A percentile compares a stretch with the other conserved stretches of the same genome.
Conservation (phyloP, 1,140 invertebrate genomes). For the Drosophila melanogaster region DNA sequence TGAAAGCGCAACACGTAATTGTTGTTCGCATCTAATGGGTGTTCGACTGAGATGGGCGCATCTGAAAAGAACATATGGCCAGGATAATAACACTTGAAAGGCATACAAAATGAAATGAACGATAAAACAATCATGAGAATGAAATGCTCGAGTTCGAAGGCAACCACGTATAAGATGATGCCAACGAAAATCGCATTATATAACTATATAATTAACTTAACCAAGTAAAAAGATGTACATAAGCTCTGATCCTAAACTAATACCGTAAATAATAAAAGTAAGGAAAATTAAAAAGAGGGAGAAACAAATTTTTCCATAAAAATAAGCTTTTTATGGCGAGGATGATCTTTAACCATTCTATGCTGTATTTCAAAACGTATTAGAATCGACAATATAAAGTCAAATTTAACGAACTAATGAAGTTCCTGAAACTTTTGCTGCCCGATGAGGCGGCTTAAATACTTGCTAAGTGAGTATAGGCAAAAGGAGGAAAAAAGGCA, state of each 20-base stretch:
- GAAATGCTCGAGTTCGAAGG: neutral
- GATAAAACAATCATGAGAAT: slow-evolving; percentile 24
- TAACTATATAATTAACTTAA: neutral
- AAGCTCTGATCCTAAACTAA: neutral
- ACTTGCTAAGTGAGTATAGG: neutral
- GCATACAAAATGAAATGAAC: neutral
- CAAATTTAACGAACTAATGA: too few relatives aligned
- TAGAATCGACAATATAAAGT: too few relatives aligned
- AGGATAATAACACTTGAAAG: slow-evolving; percentile 7
- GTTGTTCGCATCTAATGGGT: slow-evolving; percentile 46
- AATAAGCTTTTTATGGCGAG: too few relatives aligned
- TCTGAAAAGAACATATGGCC: slow-evolving; percentile 3
- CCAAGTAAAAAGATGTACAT: neutral
- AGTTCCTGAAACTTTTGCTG: too few relatives aligned
- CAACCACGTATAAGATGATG: neutral
- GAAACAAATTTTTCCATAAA: too few relatives aligned
- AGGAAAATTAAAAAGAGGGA: too few relatives aligned
- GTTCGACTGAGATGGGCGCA: neutral
- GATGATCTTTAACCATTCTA: too few relatives aligned
- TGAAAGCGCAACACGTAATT: slow-evolving; percentile 79
- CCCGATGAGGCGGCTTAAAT: neutral
- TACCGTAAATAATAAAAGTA: neutral
- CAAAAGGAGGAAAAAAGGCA: neutral
- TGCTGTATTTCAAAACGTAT: too few relatives aligned
- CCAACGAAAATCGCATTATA: neutral